phyloP scores from a whole-genome alignment of 2,113 vertebrate species.

The Chloropsis hardwickii region DNA sequence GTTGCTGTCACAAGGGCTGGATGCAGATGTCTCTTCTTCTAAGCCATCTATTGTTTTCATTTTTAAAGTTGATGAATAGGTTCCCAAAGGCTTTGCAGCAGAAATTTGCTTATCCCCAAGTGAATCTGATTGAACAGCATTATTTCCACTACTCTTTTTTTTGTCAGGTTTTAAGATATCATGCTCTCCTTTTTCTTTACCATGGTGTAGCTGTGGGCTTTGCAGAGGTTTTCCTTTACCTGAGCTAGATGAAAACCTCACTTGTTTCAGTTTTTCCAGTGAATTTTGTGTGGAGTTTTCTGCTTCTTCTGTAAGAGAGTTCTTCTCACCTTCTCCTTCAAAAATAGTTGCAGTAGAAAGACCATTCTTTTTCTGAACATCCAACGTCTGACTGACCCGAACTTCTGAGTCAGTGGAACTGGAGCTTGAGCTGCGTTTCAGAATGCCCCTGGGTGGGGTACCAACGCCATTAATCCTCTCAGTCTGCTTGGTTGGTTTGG shows the following conservation, averaged over 20 bases:
- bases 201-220: not conserved
- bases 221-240: constrained; percentile 34
- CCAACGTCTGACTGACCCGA: constrained; percentile 48
- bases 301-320: not conserved
- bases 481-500: not conserved
- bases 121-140: not conserved
- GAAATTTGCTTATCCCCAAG: not conserved
- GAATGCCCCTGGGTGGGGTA: constrained; percentile 70
- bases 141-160: not conserved
- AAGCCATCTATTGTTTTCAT: not conserved
- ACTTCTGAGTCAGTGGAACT: constrained; percentile 82
- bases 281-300: constrained; percentile 24
- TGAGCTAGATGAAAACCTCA: constrained; percentile 74
- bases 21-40: not conserved
- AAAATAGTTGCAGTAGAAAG: constrained; percentile 52
- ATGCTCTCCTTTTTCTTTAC: constrained; percentile 71
- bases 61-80: not conserved
- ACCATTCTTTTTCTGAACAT: constrained; percentile 61
- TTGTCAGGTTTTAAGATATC: constrained; percentile 67
- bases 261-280: constrained; percentile 79
- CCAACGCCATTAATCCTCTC: constrained; percentile 25
- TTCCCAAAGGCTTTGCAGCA: not conserved
- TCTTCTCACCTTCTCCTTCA: constrained; percentile 64
- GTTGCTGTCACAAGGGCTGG: not conserved
- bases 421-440: constrained; percentile 78